These are phyloP conservation scores for Mylabris phalerata DNA, from an alignment of 1,140 invertebrate species.

Conservation along the genomic window DNA sequence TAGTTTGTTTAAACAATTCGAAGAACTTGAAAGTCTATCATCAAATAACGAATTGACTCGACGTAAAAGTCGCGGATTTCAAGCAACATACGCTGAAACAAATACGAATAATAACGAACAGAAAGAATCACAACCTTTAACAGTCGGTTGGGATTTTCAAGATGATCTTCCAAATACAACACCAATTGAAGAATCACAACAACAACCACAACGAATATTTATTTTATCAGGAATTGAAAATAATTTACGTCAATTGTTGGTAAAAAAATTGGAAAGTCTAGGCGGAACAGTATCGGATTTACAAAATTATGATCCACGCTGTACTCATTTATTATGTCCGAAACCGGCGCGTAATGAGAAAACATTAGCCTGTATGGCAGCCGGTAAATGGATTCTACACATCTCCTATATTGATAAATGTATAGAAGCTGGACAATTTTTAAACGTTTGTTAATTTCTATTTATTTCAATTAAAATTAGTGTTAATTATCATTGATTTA, in stretches of 20 bases:
- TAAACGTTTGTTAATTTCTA: slow-evolving; percentile 41
- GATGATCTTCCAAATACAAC: not conserved
- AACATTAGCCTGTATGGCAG: slow-evolving; percentile 71
- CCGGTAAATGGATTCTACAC: slow-evolving; percentile 82
- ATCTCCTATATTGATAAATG: slow-evolving; percentile 67
- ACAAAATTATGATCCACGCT: slow-evolving; percentile 54
- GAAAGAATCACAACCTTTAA: slow-evolving; percentile 46
- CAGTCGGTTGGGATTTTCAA: slow-evolving; percentile 49
- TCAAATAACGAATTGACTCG: too few relatives aligned
- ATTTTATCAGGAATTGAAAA: slow-evolving; percentile 34
- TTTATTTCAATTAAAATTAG: too few relatives aligned
- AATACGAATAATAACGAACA: too few relatives aligned
- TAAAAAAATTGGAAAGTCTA: slow-evolving; percentile 42
- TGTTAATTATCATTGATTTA: slow-evolving; percentile 34
- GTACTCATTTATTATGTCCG: slow-evolving; percentile 72
- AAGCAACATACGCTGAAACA: not conserved
- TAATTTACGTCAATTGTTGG: slow-evolving; percentile 7
- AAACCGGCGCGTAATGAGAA: slow-evolving; percentile 77
- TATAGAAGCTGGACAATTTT: slow-evolving; percentile 53
- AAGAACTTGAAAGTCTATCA: too few relatives aligned
- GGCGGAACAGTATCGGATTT: slow-evolving; percentile 60
- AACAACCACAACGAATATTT: slow-evolving; percentile 24
- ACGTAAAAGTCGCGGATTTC: slow-evolving; percentile 16
- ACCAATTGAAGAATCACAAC: not conserved
- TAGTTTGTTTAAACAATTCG: too few relatives aligned